These are phyloP conservation scores for Psephotus haematonotus DNA, from an alignment of 2,113 vertebrate species.

Conservation along the genomic window DNA sequence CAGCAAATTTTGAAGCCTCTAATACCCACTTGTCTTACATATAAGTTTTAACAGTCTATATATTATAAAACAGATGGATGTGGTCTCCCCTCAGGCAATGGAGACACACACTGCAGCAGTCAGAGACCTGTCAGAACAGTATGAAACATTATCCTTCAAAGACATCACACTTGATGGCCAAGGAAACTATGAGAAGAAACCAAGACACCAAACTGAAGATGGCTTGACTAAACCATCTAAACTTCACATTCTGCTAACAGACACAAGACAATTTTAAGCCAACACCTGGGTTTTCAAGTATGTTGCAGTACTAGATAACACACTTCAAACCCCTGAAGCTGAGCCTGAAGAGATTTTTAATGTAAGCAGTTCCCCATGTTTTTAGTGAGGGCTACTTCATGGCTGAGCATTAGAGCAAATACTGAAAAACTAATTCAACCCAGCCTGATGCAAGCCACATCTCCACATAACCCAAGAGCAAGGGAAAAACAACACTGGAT, in stretches of 20 bases:
- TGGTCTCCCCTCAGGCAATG: background rate
- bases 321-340: background rate
- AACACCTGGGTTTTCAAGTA: background rate
- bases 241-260: background rate
- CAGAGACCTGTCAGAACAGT: background rate
- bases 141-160: background rate
- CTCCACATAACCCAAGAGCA: background rate
- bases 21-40: background rate
- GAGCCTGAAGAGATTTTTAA: background rate
- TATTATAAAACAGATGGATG: background rate
- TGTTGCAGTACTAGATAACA: background rate
- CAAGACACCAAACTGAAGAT: background rate
- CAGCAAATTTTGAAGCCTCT: background rate
- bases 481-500: background rate
- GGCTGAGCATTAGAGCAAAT: background rate
- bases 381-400: background rate
- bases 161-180: background rate
- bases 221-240: background rate
- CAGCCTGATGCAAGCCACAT: background rate
- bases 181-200: background rate
- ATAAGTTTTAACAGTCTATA: background rate
- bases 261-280: background rate
- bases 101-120: fast-evolving
- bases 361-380: background rate
- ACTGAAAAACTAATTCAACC: background rate